Conservation (phyloP, 2,888 invertebrate species). For the Troides oblongomaculatus region DNA sequence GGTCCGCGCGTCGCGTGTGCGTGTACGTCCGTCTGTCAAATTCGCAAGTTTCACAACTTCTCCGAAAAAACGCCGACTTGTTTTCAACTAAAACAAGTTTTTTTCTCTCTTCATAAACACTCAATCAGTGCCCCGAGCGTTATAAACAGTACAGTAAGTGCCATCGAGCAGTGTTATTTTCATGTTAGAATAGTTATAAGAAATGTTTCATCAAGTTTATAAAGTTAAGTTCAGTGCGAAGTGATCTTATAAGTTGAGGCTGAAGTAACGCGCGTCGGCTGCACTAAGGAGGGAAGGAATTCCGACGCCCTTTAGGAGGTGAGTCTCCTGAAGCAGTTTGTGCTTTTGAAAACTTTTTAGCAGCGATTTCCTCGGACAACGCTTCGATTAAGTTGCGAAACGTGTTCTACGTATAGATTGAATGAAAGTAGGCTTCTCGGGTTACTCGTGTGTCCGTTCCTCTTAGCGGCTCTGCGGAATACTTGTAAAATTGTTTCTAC, state of each 20-base stretch:
- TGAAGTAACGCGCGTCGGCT: slow-evolving; percentile 30
- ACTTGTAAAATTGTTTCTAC: no score
- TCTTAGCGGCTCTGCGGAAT: no score
- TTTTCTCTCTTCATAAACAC: slow-evolving; percentile 37
- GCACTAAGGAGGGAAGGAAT: slow-evolving; percentile 30
- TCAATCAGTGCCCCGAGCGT: slow-evolving; percentile 40
- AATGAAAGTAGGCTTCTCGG: slow-evolving; percentile 26
- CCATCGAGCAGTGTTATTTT: slow-evolving; percentile 29
- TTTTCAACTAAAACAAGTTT: slow-evolving; percentile 43
- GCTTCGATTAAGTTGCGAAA: slow-evolving; percentile 12
- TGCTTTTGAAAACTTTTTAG: slow-evolving; percentile 28
- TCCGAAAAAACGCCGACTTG: slow-evolving; percentile 41
- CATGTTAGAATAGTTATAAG: slow-evolving; percentile 30
- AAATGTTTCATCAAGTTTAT: slow-evolving; percentile 33
- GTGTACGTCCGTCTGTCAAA: background rate
- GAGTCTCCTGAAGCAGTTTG: slow-evolving; percentile 27
- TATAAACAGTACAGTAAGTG: slow-evolving; percentile 30
- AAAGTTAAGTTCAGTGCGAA: slow-evolving; percentile 35
- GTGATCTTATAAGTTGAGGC: slow-evolving; percentile 33
- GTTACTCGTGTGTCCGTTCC: slow-evolving; percentile 7
- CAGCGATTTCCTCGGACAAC: background rate
- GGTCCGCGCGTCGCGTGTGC: background rate
- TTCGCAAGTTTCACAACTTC: slow-evolving; percentile 34
- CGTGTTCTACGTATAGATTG: slow-evolving; percentile 8
- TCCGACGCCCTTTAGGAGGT: slow-evolving; percentile 42